Base-by-base conservation (phyloP, 2,113 vertebrate species). In the Tupaia tana region DNA sequence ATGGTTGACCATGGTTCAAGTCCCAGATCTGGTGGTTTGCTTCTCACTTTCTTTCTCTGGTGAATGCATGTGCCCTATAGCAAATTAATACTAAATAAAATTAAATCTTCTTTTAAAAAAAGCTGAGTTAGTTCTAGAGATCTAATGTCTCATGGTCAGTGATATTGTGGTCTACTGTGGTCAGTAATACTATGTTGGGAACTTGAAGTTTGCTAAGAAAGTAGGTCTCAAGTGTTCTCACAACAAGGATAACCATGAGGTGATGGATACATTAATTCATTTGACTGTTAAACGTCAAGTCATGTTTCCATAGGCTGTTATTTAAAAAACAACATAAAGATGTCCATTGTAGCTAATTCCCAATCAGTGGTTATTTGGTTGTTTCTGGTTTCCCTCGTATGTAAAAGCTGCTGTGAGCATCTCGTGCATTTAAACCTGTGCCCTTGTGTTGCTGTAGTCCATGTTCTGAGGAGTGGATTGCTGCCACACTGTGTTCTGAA, bases 351-450 rank as follows among this genome's bases (percentile, higher is more conserved):
- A 18, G 79, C 34, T 18, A 12, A 18, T 29, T 61, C 58, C 69
- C 24, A 19, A 4, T 25, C 13, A 0, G 0, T 15, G 19, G 3
- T 2, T 13, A 9, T 15, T 29, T 5, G 54, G 31, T 24, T 3
- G 18, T 79, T 63, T 59, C 43, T 52, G 14, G 29, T 10, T n/a
- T 25, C 71, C 34, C 10, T 27, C 71, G 54, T 16, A 19, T 6
- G 2, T 20, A 59, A 6, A 18, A 22, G 80, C 88, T 58, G 19
- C 71, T 4, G 34, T 1, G 20, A 67, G 29, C 25, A 14, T 25
- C 59, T 16, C 22, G 52, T 74, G 58, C 58, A 14, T 20, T 0
- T 27, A 1, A n/a, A 43, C 88, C 2, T 63, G 54, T 64, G 59
- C 31, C 2, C 27, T 43, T 22, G 31, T 69, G 63, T 69, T 2